phyloP scores from a whole-genome alignment of 2,888 invertebrate genomes.

The Brachynemurus nebulosus region DNA sequence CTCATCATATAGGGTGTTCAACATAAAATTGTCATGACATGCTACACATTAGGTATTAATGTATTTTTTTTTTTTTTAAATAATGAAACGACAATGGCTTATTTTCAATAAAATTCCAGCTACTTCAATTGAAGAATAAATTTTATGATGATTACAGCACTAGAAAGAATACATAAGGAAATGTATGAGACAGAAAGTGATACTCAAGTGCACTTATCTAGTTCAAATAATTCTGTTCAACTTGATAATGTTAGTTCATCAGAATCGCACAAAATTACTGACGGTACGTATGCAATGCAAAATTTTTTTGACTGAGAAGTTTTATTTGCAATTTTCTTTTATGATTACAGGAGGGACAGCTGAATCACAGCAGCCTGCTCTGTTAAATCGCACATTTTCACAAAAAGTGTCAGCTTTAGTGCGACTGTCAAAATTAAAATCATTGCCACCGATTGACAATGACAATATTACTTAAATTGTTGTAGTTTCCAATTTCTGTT shows the following conservation, averaged over 20 bases:
- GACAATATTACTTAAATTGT: not conserved
- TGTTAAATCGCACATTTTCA: conserved; percentile 7
- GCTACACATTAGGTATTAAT: too few relatives aligned
- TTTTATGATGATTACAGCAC: too few relatives aligned
- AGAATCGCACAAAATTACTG: not conserved
- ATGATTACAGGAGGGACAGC: conserved; percentile 17
- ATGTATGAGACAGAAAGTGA: conserved; percentile 27
- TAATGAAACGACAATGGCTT: too few relatives aligned
- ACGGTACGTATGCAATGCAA: not conserved
- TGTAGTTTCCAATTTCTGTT: too few relatives aligned
- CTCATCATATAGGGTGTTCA: too few relatives aligned
- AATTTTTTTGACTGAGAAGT: not conserved
- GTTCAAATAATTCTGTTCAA: conserved; percentile 14
- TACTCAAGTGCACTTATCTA: conserved; percentile 1
- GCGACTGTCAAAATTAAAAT: conserved; percentile 4
- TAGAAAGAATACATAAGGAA: conserved; percentile 4
- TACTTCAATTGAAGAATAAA: too few relatives aligned
- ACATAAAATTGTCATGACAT: too few relatives aligned
- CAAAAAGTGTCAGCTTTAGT: conserved; percentile 8
- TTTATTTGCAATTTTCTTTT: conserved; percentile 9
- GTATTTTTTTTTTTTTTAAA: too few relatives aligned
- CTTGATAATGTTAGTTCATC: conserved; percentile 35
- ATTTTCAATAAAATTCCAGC: too few relatives aligned
- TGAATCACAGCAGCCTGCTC: conserved; percentile 18
- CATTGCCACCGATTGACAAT: not conserved